Evolutionary conservation across 1,140 invertebrate species (phyloP), one percentile per base, ranked within the genome.

Genomic region (Limonius californicus): DNA sequence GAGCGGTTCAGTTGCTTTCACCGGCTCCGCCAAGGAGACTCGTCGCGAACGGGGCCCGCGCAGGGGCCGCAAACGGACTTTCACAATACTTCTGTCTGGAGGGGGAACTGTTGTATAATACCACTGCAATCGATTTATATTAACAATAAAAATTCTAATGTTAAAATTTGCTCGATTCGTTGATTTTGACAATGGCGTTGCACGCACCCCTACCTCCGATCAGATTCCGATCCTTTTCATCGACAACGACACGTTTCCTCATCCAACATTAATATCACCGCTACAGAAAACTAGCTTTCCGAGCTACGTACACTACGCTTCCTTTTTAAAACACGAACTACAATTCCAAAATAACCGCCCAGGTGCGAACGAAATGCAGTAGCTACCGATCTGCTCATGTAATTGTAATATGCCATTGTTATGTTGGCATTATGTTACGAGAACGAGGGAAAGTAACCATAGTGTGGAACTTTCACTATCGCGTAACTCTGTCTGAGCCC

Each of bases 391-490:
- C 23, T 54, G 60, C 61, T 66, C 65, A 68, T 69, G 70, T 72
- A 50, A 50, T 50, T 50, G 16, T 50, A 72, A 72, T 71, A 68
- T 57, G 61, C 67, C 68, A 73, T 70, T 73, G 70, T 72, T 72
- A 70, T 72, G 66, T 68, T 68, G 65, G 57, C 62, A 66, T 70
- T 70, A 68, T 67, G 68, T 74, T 72, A 74, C 67, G 62, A 63
- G 67, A 71, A 63, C 68, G 68, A 75, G 73, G 69, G 74, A 76
- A 76, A 76, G 74, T 73, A 72, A 50, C 45, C 45, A 50, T 50
- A 50, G 63, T 71, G 67, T 73, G 70, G 68, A 70, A 76, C 74
- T 76, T 76, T 76, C 74, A 74, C 74, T 72, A 74, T 74, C 72
- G 70, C 72, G 72, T 75, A 75, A 74, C 62, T 50, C 45, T 18